Percentiles rank a stretch among this genome's conserved stretches.
These are phyloP conservation scores for cattle (Bos taurus) DNA, from an alignment of 2,113 vertebrate genomes.

Conservation along the genomic window DNA sequence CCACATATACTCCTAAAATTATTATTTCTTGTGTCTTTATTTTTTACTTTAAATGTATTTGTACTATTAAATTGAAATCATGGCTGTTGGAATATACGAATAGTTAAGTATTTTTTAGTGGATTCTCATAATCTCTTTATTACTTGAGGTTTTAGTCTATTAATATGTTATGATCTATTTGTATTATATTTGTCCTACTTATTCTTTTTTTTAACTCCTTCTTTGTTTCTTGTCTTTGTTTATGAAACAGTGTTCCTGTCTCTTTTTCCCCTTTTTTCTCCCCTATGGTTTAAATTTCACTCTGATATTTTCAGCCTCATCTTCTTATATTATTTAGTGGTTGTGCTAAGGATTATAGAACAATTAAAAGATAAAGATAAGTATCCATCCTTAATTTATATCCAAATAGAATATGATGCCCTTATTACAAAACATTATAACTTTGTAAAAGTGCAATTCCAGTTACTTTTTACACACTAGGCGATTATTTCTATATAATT, in stretches of 20 bases:
- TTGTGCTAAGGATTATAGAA: neutral
- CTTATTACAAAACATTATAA: neutral
- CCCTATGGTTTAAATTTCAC: neutral
- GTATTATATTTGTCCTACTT: neutral
- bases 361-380: neutral
- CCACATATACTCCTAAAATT: neutral
- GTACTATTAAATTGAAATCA: neutral
- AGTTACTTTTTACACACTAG: neutral
- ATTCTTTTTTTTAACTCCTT: neutral
- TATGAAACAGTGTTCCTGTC: neutral
- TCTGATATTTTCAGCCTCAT: neutral
- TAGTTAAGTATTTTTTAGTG: neutral
- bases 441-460: neutral
- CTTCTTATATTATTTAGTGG: neutral
- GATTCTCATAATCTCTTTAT: neutral
- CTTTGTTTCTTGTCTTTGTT: neutral
- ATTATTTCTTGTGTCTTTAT: neutral
- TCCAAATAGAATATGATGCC: neutral
- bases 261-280: neutral
- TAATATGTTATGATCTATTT: neutral
- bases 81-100: neutral
- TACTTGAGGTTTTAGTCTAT: neutral
- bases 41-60: neutral
- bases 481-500: neutral
- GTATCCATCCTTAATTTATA: neutral